These are phyloP conservation scores for Drosophila quinaria DNA, from an alignment of 2,888 invertebrate genomes.

Conservation along the genomic window DNA sequence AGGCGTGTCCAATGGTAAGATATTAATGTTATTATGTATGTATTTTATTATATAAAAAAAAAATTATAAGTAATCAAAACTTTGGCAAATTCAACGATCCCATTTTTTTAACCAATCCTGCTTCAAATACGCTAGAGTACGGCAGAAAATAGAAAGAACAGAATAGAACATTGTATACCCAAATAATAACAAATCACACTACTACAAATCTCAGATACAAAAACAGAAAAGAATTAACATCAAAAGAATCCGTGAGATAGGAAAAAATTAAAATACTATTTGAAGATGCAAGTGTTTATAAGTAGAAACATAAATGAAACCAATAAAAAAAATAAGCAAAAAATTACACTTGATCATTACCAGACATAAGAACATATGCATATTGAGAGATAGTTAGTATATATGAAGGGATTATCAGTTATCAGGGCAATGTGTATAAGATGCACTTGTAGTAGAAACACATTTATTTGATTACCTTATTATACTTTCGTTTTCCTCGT, in stretches of 20 bases:
- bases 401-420: constrained; percentile 12
- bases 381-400: constrained; percentile 12
- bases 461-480: constrained; percentile 89
- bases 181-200: not conserved
- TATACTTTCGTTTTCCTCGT: constrained; percentile 98
- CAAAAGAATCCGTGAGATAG: constrained; percentile 3
- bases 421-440: constrained; percentile 18
- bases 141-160: not conserved
- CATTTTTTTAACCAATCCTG: not conserved
- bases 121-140: not conserved
- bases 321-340: constrained; percentile 2
- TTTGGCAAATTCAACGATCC: not conserved
- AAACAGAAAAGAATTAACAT: constrained; percentile 2
- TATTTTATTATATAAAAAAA: not conserved
- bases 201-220: not conserved
- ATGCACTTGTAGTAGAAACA: constrained; percentile 2
- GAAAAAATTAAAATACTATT: constrained; percentile 4
- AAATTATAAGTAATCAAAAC: not conserved
- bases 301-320: constrained; percentile 3
- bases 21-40: constrained; percentile 22
- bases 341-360: constrained; percentile 7
- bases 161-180: not conserved
- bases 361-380: constrained; percentile 3
- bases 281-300: constrained; percentile 10
- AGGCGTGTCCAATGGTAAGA: constrained; percentile 13